Evolutionary conservation across 1,140 invertebrate species (phyloP).

Genomic region (Drosophila ananassae): DNA sequence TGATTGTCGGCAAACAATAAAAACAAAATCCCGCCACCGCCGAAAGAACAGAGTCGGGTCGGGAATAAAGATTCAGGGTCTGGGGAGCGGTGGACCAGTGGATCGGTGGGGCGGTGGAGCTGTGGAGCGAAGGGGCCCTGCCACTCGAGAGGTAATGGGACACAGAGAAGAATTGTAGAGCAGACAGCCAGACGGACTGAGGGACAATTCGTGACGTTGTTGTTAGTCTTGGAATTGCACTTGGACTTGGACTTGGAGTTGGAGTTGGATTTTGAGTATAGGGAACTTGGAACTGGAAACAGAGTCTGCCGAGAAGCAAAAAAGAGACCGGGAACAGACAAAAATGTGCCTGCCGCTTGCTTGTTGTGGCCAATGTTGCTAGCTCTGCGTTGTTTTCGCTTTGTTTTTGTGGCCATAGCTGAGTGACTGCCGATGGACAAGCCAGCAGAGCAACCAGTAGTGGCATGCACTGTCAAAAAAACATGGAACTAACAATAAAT

Average conservation of each 20-base stretch:
- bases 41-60: slow-evolving; percentile 17
- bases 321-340: slow-evolving; percentile 32
- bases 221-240: slow-evolving; percentile 76
- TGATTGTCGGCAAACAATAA: slow-evolving; percentile 83
- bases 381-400: slow-evolving; percentile 25
- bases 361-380: slow-evolving; percentile 47
- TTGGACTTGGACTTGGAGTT: slow-evolving; percentile 36
- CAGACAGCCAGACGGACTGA: slow-evolving; percentile 60
- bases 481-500: neutral
- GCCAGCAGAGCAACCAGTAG: slow-evolving; percentile 20
- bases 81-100: neutral
- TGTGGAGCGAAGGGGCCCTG: slow-evolving; percentile 17
- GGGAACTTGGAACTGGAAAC: neutral
- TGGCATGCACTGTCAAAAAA: slow-evolving; percentile 6
- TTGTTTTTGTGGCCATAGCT: slow-evolving; percentile 25
- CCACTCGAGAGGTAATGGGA: slow-evolving; percentile 50
- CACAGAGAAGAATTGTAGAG: slow-evolving; percentile 70
- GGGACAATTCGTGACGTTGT: slow-evolving; percentile 83
- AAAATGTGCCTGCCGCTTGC: slow-evolving; percentile 58
- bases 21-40: slow-evolving; percentile 68
- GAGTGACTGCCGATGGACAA: slow-evolving; percentile 60
- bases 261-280: slow-evolving; percentile 16
- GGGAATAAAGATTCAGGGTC: slow-evolving; percentile 22
- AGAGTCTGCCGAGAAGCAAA: slow-evolving; percentile 11
- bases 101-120: neutral